Conservation (phyloP, 2,797 vertebrate species). For the Phoebastria nigripes region DNA sequence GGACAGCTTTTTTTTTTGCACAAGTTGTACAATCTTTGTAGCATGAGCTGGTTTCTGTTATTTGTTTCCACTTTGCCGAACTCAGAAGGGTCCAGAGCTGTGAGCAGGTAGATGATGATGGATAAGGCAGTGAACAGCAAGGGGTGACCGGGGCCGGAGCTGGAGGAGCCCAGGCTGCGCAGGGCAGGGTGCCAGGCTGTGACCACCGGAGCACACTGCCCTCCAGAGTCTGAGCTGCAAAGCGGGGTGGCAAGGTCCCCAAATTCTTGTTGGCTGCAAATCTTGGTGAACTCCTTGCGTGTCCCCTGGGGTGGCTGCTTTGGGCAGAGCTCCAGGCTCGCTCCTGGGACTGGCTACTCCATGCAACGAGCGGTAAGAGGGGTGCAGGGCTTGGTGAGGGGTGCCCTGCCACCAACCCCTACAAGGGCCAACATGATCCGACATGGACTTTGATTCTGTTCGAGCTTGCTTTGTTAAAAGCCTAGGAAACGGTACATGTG, state of each 20-base stretch:
- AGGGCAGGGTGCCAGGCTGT: background rate
- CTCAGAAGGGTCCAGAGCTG: fast-evolving
- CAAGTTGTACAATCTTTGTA: background rate
- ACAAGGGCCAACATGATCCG: background rate
- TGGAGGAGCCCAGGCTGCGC: background rate
- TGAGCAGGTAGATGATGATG: background rate
- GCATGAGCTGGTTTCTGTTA: background rate
- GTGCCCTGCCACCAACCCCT: background rate
- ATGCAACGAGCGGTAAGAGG: fast-evolving
- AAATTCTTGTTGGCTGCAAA: background rate
- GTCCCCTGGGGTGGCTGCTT: background rate
- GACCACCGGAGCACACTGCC: background rate
- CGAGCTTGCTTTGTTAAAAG: slow-evolving; percentile 46
- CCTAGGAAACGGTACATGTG: slow-evolving; percentile 61
- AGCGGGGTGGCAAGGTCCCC: background rate
- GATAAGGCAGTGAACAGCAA: background rate
- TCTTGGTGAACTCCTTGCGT: fast-evolving
- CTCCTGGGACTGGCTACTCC: background rate
- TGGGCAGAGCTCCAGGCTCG: fast-evolving
- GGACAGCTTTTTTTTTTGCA: background rate
- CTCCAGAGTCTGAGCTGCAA: background rate
- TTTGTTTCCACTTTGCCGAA: background rate
- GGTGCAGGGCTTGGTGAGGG: background rate
- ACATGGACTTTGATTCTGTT: background rate
- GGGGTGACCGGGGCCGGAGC: fast-evolving